phyloP scores from a whole-genome alignment of 2,113 vertebrate genomes.

The Corythornis vintsioides region DNA sequence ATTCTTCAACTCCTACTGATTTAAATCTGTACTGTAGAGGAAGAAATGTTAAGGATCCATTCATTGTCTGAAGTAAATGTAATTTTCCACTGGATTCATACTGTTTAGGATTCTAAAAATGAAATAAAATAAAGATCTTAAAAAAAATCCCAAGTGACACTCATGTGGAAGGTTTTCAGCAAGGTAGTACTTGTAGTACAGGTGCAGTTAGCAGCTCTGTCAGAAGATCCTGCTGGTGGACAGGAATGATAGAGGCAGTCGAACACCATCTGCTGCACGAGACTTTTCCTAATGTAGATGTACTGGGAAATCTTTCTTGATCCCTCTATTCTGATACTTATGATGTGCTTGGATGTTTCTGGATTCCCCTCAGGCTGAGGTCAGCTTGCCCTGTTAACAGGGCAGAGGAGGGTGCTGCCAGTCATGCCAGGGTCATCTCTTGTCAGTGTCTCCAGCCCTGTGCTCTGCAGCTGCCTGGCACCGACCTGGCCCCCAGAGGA shows the following conservation, averaged over 20 bases:
- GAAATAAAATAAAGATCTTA: not conserved
- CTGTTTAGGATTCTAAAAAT: not conserved
- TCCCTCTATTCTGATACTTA: not conserved
- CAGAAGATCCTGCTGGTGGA: not conserved
- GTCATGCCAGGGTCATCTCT: not conserved
- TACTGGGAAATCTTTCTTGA: not conserved
- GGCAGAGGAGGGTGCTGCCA: not conserved
- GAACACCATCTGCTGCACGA: not conserved
- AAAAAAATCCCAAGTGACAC: not conserved
- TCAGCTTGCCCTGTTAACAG: not conserved
- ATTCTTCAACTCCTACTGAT: not conserved
- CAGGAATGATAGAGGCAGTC: not conserved
- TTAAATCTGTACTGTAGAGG: not conserved
- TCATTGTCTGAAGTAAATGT: not conserved
- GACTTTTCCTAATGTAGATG: not conserved
- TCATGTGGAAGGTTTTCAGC: not conserved
- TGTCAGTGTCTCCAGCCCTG: not conserved
- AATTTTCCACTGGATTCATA: not conserved
- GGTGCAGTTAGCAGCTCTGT: not conserved
- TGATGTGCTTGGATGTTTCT: not conserved
- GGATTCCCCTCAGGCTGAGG: rapidly evolving
- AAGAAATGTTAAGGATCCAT: not conserved
- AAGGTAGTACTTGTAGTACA: not conserved
- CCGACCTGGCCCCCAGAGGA: not conserved
- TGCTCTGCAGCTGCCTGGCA: not conserved